Evolutionary conservation across 2,113 vertebrate genomes (phyloP).

Genomic region (Oostethus manadensis): DNA sequence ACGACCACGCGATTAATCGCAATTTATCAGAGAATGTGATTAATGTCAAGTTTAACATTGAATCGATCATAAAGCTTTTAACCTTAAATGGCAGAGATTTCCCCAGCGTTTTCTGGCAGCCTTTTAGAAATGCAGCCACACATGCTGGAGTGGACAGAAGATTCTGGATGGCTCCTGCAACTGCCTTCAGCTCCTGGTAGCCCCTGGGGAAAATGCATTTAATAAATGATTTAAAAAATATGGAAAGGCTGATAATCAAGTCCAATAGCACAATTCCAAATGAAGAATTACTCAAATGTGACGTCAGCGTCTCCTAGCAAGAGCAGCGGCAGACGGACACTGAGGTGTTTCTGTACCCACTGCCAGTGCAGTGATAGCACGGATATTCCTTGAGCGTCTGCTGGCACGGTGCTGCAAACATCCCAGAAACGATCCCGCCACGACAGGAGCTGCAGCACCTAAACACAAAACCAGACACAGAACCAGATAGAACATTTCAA

Average conservation of each 20-base stretch:
- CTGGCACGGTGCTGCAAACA: slow-evolving; percentile 72
- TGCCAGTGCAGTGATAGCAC: slow-evolving; percentile 93
- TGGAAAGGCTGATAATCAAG: not conserved
- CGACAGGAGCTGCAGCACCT: slow-evolving; percentile 70
- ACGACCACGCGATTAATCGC: not conserved
- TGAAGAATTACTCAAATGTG: slow-evolving; percentile 73
- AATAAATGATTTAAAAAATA: not conserved
- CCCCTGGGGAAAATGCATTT: slow-evolving; percentile 55
- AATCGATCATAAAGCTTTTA: slow-evolving; percentile 1
- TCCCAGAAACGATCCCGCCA: slow-evolving; percentile 91
- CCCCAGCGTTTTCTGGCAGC: slow-evolving; percentile 85
- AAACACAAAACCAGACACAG: not conserved
- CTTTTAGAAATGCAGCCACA: slow-evolving; percentile 75
- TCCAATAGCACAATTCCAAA: not conserved
- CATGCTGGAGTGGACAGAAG: slow-evolving; percentile 74
- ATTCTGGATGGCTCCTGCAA: slow-evolving; percentile 83
- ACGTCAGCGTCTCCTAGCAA: slow-evolving; percentile 73
- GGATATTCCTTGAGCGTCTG: slow-evolving; percentile 78
- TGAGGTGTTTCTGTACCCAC: slow-evolving; percentile 89
- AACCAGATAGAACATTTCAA: not conserved
- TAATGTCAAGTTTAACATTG: too few species aligned
- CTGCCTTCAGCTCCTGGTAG: slow-evolving; percentile 79
- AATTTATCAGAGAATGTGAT: not conserved
- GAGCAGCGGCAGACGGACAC: slow-evolving; percentile 77
- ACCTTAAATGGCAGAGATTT: slow-evolving; percentile 95